Conservation (phyloP, 1,140 invertebrate species). For the Bombus waltoni region DNA sequence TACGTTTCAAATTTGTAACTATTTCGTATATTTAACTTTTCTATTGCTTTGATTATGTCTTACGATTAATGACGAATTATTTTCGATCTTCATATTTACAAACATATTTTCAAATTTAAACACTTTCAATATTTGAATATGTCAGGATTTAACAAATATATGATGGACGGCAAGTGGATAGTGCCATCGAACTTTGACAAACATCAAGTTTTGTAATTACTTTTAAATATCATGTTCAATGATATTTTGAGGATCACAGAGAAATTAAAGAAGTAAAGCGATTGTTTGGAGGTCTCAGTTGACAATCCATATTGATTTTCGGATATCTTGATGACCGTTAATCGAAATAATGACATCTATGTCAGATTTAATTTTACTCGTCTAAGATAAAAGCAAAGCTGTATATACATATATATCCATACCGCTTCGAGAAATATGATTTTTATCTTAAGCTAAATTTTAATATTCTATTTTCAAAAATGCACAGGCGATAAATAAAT, state of each 20-base stretch:
- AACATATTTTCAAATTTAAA: slow-evolving; percentile 14
- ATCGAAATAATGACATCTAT: slow-evolving; percentile 35
- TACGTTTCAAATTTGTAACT: not conserved
- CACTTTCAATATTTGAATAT: not conserved
- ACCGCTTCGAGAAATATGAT: slow-evolving; percentile 41
- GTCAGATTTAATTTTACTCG: slow-evolving; percentile 33
- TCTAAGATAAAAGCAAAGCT: slow-evolving; percentile 39
- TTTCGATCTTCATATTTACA: not conserved
- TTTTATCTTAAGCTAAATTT: slow-evolving; percentile 48
- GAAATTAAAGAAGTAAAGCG: slow-evolving; percentile 1
- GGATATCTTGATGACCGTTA: slow-evolving; percentile 25
- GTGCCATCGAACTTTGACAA: slow-evolving; percentile 18
- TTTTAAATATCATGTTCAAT: slow-evolving; percentile 27
- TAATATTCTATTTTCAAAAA: slow-evolving; percentile 56
- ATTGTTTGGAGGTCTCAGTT: slow-evolving; percentile 36
- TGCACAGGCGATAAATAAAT: slow-evolving; percentile 51
- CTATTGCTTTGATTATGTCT: not conserved
- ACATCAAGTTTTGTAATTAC: slow-evolving; percentile 31
- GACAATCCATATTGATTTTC: slow-evolving; percentile 59
- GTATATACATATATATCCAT: slow-evolving; percentile 45
- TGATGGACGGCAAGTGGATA: slow-evolving; percentile 28
- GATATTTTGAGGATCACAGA: slow-evolving; percentile 23
- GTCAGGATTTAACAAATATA: slow-evolving; percentile 15
- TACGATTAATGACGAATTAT: slow-evolving; percentile 4
- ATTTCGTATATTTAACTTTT: slow-evolving; percentile 18